A percentile compares a stretch with the other conserved stretches of the same genome.
These are phyloP conservation scores for Idris sp. DNA, from an alignment of 1,140 invertebrate genomes.

Conservation along the genomic window DNA sequence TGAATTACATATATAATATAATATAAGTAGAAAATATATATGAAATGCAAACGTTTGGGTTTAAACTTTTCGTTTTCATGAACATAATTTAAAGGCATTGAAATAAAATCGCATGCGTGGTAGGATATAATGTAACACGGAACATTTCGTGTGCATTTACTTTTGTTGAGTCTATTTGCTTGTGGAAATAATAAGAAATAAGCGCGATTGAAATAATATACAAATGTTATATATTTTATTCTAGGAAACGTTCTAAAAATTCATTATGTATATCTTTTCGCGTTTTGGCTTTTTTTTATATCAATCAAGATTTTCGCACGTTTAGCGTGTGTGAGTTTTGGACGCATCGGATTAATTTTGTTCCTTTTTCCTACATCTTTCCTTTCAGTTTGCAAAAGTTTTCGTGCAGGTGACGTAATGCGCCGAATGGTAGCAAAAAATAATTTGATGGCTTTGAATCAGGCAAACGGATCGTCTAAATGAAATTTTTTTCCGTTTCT, in stretches of 20 bases:
- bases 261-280: not conserved
- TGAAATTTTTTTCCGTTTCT: constrained; percentile 25
- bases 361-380: constrained; percentile 2
- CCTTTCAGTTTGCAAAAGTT: constrained; percentile 1
- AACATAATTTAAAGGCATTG: not conserved
- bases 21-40: constrained; percentile 4
- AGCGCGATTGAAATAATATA: constrained; percentile 19
- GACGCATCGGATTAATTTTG: not conserved
- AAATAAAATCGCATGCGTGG: not conserved
- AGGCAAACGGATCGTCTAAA: constrained; percentile 18
- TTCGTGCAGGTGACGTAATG: constrained; percentile 1
- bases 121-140: not conserved
- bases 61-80: constrained; percentile 13
- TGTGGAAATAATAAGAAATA: constrained; percentile 10
- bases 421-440: constrained; percentile 1
- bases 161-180: constrained; percentile 14
- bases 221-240: constrained; percentile 2
- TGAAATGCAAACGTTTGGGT: constrained; percentile 12
- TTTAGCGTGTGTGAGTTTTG: not conserved
- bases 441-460: constrained; percentile 11
- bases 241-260: not conserved
- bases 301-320: constrained; percentile 10
- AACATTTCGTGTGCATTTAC: constrained; percentile 8
- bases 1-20: constrained; percentile 20
- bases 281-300: constrained; percentile 12